Evolutionary conservation across 2,888 invertebrate genomes (phyloP).

Genomic region (Xanthia icteritia): DNA sequence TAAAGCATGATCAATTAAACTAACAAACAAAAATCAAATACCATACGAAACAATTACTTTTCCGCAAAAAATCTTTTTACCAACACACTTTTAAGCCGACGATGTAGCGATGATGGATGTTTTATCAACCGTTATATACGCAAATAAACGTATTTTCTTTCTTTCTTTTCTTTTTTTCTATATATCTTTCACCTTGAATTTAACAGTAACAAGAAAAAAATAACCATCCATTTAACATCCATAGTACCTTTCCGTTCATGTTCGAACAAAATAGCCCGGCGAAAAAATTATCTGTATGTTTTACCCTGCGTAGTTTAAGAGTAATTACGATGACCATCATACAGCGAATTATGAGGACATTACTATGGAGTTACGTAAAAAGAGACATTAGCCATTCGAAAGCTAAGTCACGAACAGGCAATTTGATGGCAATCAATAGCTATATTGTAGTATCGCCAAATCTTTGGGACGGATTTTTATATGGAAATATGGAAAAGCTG

Average conservation of each 20-base stretch:
- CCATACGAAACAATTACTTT: too few species aligned
- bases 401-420: conserved; percentile 84
- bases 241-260: background rate
- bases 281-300: conserved; percentile 37
- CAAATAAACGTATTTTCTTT: too few species aligned
- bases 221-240: too few species aligned
- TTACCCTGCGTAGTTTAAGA: conserved; percentile 16
- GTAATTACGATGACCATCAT: conserved; percentile 63
- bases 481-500: background rate
- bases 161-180: too few species aligned
- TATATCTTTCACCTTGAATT: too few species aligned
- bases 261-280: background rate
- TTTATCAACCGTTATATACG: too few species aligned
- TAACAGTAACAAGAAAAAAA: too few species aligned
- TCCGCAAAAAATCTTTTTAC: too few species aligned
- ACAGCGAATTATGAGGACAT: conserved; percentile 62
- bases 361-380: conserved; percentile 79
- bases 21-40: too few species aligned
- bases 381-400: conserved; percentile 85
- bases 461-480: conserved; percentile 16
- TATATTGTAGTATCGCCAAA: conserved; percentile 51
- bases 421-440: conserved; percentile 88
- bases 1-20: too few species aligned
- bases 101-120: too few species aligned
- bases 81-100: too few species aligned